phyloP scores from a whole-genome alignment of 2,797 vertebrate genomes.

The Monodelphis domestica region DNA sequence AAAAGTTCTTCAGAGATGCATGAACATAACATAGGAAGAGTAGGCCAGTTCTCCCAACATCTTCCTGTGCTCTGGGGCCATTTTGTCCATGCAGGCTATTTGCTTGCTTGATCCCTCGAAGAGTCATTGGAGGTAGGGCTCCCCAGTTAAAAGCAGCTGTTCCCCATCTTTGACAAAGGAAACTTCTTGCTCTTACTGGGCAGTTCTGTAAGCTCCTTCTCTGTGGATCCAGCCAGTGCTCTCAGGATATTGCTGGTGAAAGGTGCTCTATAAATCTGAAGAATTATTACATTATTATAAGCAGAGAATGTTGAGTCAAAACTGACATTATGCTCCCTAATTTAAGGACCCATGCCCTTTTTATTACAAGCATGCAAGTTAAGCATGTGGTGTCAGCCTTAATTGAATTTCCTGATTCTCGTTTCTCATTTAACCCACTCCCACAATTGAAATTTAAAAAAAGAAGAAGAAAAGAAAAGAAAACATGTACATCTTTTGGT shows the following conservation, averaged over 20 bases:
- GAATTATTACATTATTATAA: constrained; percentile 35
- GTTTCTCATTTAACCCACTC: constrained; percentile 39
- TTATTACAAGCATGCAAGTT: background rate
- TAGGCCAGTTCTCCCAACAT: background rate
- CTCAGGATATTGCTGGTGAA: background rate
- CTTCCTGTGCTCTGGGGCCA: background rate
- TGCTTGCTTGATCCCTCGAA: constrained; percentile 12
- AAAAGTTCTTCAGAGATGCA: background rate
- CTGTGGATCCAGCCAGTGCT: background rate
- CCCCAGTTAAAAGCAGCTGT: background rate
- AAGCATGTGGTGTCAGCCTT: constrained; percentile 21
- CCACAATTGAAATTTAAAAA: background rate
- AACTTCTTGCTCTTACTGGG: constrained; percentile 3
- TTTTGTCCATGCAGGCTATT: constrained; percentile 8
- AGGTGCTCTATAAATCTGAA: constrained; percentile 28
- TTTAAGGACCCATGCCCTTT: background rate
- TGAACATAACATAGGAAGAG: background rate
- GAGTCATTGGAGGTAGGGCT: background rate
- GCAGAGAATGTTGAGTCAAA: constrained; percentile 11
- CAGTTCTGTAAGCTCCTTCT: background rate
- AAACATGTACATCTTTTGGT: background rate
- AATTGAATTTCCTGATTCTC: constrained; percentile 33
- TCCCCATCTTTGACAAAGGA: background rate
- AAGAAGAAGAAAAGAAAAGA: constrained; percentile 38
- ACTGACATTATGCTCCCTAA: constrained; percentile 41